These are phyloP conservation scores for Zosterops japonicus DNA, from an alignment of 2,113 vertebrate species.

Conservation along the genomic window DNA sequence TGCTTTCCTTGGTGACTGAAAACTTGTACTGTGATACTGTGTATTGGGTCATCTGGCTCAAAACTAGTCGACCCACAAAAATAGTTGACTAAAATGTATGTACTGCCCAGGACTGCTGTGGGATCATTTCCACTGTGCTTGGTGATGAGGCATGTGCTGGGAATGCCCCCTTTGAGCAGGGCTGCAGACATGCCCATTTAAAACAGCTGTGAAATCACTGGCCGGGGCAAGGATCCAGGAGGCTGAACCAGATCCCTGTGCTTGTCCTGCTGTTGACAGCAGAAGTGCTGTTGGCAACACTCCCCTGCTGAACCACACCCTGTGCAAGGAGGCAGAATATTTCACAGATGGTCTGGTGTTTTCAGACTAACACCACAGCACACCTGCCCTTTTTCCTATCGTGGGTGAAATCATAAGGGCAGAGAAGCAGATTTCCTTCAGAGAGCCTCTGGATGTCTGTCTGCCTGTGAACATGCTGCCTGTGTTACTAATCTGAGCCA, in stretches of 20 bases:
- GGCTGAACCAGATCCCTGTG: background rate
- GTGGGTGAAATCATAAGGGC: background rate
- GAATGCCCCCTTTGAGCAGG: background rate
- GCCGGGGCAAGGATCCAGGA: accelerated
- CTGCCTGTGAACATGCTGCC: background rate
- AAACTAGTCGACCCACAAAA: background rate
- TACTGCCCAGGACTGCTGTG: background rate
- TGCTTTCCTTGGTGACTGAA: background rate
- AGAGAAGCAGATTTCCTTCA: background rate
- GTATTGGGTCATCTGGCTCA: background rate
- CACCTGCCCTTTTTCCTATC: background rate
- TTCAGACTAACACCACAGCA: background rate
- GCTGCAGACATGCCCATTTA: background rate
- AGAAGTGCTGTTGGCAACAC: background rate
- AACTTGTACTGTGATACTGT: background rate
- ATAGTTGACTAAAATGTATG: background rate
- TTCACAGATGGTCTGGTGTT: background rate
- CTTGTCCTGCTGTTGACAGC: background rate
- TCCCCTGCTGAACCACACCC: background rate
- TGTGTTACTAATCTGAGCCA: background rate
- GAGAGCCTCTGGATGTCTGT: background rate
- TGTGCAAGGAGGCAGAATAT: background rate
- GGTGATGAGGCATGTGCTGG: background rate
- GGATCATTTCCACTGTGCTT: background rate
- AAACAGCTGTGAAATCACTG: background rate